phyloP scores from a whole-genome alignment of 2,797 vertebrate species.

The Typhlichthys subterraneus region DNA sequence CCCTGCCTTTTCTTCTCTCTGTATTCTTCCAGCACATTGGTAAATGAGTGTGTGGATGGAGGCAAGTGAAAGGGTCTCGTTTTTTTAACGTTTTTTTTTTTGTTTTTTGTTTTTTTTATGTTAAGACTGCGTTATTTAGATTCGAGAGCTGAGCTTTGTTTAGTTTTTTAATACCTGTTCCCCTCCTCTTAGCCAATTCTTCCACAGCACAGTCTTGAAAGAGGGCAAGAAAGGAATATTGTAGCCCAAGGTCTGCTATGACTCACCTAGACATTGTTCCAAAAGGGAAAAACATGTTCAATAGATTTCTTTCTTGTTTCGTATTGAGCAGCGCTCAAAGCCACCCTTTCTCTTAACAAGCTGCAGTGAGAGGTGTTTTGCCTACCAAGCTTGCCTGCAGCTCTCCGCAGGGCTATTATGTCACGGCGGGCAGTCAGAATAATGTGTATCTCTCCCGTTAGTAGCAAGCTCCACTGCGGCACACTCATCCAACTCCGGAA shows the following conservation, averaged over 20 bases:
- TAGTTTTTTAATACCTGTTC: conserved; percentile 27
- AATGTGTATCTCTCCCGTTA: conserved; percentile 75
- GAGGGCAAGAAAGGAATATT: conserved; percentile 55
- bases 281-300: conserved; percentile 66
- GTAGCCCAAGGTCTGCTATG: conserved; percentile 67
- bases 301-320: conserved; percentile 60
- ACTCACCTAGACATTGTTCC: conserved; percentile 72
- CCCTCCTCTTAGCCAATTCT: conserved; percentile 60
- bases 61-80: conserved; percentile 61
- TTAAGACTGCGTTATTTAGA: conserved; percentile 67
- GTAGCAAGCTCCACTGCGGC: conserved; percentile 66
- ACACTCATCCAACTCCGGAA: conserved; percentile 66
- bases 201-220: conserved; percentile 56
- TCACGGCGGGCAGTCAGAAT: conserved; percentile 73
- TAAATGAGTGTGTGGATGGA: conserved; percentile 64
- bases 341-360: conserved; percentile 76
- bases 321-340: conserved; percentile 72
- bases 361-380: conserved; percentile 77
- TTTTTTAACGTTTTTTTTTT: conserved; percentile 55
- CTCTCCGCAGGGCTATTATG: conserved; percentile 76
- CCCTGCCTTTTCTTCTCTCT: conserved; percentile 56
- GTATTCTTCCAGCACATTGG: conserved; percentile 53
- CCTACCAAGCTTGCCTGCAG: conserved; percentile 75
- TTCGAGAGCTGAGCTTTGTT: conserved; percentile 44
- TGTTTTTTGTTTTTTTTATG: too few species aligned